Base-by-base conservation (phyloP, 2,888 invertebrate genomes). In the Xylota sylvarum region DNA sequence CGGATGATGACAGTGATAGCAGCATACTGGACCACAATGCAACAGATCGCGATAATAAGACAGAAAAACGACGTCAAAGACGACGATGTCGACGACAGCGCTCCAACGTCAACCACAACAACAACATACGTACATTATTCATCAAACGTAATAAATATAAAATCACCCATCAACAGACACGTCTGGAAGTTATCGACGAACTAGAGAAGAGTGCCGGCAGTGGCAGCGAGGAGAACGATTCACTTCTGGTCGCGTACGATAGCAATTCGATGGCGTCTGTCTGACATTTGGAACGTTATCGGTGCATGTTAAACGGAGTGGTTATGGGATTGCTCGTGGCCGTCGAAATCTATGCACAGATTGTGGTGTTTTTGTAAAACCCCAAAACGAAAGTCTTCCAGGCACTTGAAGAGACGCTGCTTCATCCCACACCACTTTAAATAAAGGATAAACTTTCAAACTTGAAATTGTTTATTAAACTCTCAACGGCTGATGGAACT, bases 201-300 rank as follows among this genome's bases (percentile, higher is more conserved):
- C 89, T 90, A 43, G 92, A 92, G 72, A 90, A 91, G 3, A 92
- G 91, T 83, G 91, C 90, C 30, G 93, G 92, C 77, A 92, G 92
- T 82, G 93, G 92, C 76, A 92, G 93, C 79, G 93, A 93, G 58
- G 93, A 93, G 86, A 91, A 93, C 83, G 93, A 93, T 81, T 93
- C 93, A 0, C 88, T 93, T 86, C 87, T 93, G 83, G 93, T 93
- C 78, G 92, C 92, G 40, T 93, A 92, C 88, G 92, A 93, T 81
- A 92, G 91, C 88, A 91, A 91, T 88, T 91, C 92, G 81, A 89
- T 92, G 89, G 90, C 91, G 90, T 92, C 93, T 88, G 92, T 93
- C 91, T 93, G 93, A 93, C 92, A 92, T 90, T 91, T 91, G 91
- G 90, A 91, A 91, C 90, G 91, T 89, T 89, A 91, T 90, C 90